phyloP scores from a whole-genome alignment of 1,140 invertebrate genomes.

The Drosophila lacertosa region DNA sequence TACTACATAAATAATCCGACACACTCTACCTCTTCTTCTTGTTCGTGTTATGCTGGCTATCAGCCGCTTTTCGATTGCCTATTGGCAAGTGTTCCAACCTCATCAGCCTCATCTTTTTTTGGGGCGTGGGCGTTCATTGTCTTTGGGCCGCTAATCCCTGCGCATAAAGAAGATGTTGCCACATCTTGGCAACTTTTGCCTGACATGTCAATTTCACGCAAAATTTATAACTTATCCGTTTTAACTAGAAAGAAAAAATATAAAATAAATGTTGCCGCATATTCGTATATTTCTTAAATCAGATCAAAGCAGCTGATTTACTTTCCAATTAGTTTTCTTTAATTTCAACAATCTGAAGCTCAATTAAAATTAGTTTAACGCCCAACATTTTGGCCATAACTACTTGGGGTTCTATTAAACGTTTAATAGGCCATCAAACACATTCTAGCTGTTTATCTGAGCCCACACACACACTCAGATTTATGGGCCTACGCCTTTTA shows the following conservation, averaged over 20 bases:
- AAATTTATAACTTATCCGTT: neutral
- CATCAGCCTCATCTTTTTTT: neutral
- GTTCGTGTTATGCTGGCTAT: slow-evolving; percentile 22
- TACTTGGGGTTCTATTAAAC: slow-evolving; percentile 56
- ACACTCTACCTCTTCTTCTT: slow-evolving; percentile 12
- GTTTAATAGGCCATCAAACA: slow-evolving; percentile 74
- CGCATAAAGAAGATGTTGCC: slow-evolving; percentile 1
- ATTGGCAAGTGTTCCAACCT: slow-evolving; percentile 27
- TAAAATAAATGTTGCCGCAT: neutral
- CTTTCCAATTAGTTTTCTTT: too few species aligned
- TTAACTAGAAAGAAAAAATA: too few species aligned
- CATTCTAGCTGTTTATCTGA: slow-evolving; percentile 35
- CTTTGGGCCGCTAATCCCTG: slow-evolving; percentile 22
- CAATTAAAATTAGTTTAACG: neutral
- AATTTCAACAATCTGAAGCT: too few species aligned
- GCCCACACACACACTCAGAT: slow-evolving; percentile 22
- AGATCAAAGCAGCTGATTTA: neutral
- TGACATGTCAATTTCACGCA: neutral
- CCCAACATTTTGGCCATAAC: slow-evolving; percentile 3
- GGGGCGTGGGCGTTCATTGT: slow-evolving; percentile 39
- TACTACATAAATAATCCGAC: slow-evolving; percentile 11
- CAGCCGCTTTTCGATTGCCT: slow-evolving; percentile 14
- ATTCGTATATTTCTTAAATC: neutral
- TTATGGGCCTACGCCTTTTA: neutral
- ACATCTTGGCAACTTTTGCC: slow-evolving; percentile 9